phyloP scores from a whole-genome alignment of 2,797 vertebrate species.

The Silurus lanzhouensis region DNA sequence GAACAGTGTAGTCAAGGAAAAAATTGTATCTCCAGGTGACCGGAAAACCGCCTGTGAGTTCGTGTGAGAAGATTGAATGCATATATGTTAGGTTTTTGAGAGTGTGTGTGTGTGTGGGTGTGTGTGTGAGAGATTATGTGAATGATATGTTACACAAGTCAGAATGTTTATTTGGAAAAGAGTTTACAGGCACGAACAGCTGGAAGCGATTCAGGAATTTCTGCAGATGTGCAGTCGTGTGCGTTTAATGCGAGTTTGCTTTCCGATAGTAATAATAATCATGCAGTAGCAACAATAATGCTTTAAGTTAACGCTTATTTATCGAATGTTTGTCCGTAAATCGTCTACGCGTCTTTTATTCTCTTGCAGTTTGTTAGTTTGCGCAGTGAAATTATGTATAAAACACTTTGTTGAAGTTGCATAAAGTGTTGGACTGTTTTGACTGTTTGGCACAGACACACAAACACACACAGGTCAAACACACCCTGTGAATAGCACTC shows the following conservation, averaged over 20 bases:
- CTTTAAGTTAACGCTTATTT: neutral
- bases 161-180: neutral
- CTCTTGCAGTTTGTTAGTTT: neutral
- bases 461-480: slow-evolving; percentile 19
- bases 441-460: neutral
- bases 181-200: neutral
- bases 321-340: neutral
- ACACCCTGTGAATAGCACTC: slow-evolving; percentile 4
- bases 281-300: neutral
- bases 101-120: no score
- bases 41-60: neutral
- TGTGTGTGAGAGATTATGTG: neutral
- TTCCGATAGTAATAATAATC: neutral
- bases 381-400: neutral
- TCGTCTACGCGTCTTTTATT: neutral
- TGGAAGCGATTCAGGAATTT: neutral
- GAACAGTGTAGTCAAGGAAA: neutral
- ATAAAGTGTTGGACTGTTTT: neutral
- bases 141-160: neutral
- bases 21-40: neutral
- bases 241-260: neutral
- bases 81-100: no score
- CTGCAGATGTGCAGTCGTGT: neutral
- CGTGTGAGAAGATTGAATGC: neutral
- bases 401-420: neutral